Conservation (phyloP, 2,113 vertebrate species). For the Oceanites oceanicus region DNA sequence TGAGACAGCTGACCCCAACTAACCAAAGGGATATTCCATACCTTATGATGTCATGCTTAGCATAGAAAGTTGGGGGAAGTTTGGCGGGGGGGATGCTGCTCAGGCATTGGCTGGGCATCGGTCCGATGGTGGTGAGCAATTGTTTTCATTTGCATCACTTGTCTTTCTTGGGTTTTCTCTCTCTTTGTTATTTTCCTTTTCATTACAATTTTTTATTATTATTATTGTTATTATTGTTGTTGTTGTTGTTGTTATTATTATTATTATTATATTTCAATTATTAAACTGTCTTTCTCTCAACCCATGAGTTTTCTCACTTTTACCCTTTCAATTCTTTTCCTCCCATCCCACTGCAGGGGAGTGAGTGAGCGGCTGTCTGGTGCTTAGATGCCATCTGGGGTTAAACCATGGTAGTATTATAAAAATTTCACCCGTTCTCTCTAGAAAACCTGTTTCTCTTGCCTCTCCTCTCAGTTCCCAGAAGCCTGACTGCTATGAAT, state of each 20-base stretch:
- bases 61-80: neutral
- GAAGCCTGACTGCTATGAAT: neutral
- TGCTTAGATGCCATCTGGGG: neutral
- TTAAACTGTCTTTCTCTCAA: too few relatives aligned
- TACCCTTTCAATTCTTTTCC: neutral
- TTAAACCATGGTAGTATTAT: neutral
- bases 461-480: neutral
- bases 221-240: too few relatives aligned
- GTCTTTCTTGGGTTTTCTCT: too few relatives aligned
- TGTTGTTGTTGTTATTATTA: too few relatives aligned
- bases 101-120: too few relatives aligned
- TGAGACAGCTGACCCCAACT: neutral
- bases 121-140: too few relatives aligned
- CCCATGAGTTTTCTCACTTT: neutral
- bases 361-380: neutral
- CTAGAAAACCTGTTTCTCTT: neutral
- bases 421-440: neutral
- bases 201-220: too few relatives aligned
- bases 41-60: neutral
- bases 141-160: too few relatives aligned
- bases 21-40: neutral
- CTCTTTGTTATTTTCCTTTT: too few relatives aligned
- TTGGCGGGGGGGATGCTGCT: neutral
- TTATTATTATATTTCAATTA: too few relatives aligned
- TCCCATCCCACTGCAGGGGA: accelerated